These are phyloP conservation scores for Rhagologus leucostigma DNA, from an alignment of 2,113 vertebrate genomes.

Conservation along the genomic window DNA sequence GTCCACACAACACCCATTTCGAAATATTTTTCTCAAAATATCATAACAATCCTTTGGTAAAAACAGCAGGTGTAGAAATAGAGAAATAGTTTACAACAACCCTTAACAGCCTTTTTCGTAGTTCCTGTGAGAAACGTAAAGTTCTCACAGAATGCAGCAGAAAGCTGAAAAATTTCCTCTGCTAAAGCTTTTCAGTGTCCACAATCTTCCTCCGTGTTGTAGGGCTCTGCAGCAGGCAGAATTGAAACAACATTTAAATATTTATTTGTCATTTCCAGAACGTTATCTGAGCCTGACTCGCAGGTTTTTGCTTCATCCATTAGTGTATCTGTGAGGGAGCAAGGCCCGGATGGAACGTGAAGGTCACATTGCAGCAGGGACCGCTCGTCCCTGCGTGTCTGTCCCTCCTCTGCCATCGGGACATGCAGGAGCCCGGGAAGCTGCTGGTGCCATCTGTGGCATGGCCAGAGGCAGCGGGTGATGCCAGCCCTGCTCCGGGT, in stretches of 20 bases:
- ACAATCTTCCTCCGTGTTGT: neutral
- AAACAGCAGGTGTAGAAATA: too few relatives aligned
- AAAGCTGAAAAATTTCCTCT: too few relatives aligned
- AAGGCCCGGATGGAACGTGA: neutral
- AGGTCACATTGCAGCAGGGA: slow-evolving; percentile 14
- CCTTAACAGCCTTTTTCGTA: too few relatives aligned
- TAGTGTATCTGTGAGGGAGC: neutral
- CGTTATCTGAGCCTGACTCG: neutral
- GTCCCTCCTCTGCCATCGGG: neutral
- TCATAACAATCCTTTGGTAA: too few relatives aligned
- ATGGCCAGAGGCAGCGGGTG: neutral
- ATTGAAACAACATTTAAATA: neutral
- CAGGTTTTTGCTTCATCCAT: neutral
- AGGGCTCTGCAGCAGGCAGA: neutral
- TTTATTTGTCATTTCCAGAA: neutral
- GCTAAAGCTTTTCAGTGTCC: too few relatives aligned
- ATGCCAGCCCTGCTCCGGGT: neutral
- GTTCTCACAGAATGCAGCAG: too few relatives aligned
- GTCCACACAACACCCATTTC: too few relatives aligned
- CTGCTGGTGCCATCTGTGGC: neutral
- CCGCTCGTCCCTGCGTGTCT: neutral
- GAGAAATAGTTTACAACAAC: too few relatives aligned
- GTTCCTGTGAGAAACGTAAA: too few relatives aligned
- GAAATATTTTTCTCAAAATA: too few relatives aligned
- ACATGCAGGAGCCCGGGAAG: neutral